Conservation (phyloP, 2,888 invertebrate genomes). For the Hoplodrina ambigua region DNA sequence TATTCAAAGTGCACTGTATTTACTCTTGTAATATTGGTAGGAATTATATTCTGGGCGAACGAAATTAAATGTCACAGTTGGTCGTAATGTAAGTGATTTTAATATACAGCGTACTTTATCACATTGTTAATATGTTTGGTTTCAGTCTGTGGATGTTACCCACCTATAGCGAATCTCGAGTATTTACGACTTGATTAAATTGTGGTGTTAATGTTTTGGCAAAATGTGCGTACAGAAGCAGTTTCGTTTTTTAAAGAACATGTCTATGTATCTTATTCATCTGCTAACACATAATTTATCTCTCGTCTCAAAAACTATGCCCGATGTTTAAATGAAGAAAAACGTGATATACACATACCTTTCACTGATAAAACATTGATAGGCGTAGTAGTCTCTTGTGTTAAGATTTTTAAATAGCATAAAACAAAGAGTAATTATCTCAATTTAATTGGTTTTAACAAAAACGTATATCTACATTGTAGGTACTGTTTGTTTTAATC, state of each 20-base stretch:
- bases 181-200: conserved; percentile 38
- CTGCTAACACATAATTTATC: not conserved
- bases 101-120: conserved; percentile 46
- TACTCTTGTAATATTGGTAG: conserved; percentile 37
- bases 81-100: conserved; percentile 53
- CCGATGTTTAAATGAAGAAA: not conserved
- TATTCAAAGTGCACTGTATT: conserved; percentile 33
- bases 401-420: not conserved
- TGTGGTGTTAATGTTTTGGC: conserved; percentile 20
- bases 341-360: too few relatives aligned
- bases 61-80: conserved; percentile 55
- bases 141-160: conserved; percentile 19
- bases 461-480: not conserved
- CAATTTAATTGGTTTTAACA: not conserved
- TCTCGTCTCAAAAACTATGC: not conserved
- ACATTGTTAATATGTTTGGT: conserved; percentile 51
- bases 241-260: not conserved
- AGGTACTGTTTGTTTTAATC: too few relatives aligned
- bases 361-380: not conserved
- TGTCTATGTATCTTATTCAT: not conserved
- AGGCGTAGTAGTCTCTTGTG: too few relatives aligned
- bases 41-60: conserved; percentile 35
- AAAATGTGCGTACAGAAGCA: conserved; percentile 1
- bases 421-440: not conserved
- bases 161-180: conserved; percentile 21